Evolutionary conservation across 1,140 invertebrate species (phyloP), one percentile per base, ranked within the genome.

Genomic region (Diachasmimorpha longicaudata): DNA sequence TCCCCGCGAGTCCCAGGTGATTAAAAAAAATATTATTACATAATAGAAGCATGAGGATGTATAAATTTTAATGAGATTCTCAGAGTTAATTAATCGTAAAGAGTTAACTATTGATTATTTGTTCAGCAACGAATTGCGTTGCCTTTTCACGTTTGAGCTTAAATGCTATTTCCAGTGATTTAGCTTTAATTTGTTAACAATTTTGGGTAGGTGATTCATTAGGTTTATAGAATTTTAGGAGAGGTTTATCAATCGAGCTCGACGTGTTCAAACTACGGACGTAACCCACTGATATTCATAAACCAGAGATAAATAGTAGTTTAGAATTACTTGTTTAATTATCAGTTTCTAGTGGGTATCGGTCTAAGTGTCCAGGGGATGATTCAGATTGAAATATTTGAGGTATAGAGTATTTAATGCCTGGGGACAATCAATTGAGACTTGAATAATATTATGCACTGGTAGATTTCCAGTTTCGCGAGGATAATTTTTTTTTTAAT

Each of bases 121-220:
- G 48, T 16, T 42, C 39, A 73, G 71, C 71, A 73, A 73, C 71
- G 71, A 70, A 70, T 37, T 9, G 1, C 39, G 69, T 76, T 76
- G 74, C 48, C 25, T 42, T 67, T 74, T 48, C 44, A 72, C 55
- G 69, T 48, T 70, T 70, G 76, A 77, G 76, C 72, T 67, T 71
- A n/a, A 23, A 67, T 19, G 19, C 42, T 42, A n/a, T 66, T 63
- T 66, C 23, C 13, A 19, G 37, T 31, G 37, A 71, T 8, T 66
- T 67, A n/a, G 21, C 55, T 44, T 46, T 66, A 42, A 46, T 74
- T 74, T 66, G 46, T 70, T 63, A 36, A 63, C 31, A 44, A 14
- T 39, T 13, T 37, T 16, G 13, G 13, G 13, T 42, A 42, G 39
- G 39, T 14, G 16, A 52, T 66, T 66, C 13, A 14, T 71, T n/a